Evolutionary conservation across 2,888 invertebrate species (phyloP).

Genomic region (Empis livida): DNA sequence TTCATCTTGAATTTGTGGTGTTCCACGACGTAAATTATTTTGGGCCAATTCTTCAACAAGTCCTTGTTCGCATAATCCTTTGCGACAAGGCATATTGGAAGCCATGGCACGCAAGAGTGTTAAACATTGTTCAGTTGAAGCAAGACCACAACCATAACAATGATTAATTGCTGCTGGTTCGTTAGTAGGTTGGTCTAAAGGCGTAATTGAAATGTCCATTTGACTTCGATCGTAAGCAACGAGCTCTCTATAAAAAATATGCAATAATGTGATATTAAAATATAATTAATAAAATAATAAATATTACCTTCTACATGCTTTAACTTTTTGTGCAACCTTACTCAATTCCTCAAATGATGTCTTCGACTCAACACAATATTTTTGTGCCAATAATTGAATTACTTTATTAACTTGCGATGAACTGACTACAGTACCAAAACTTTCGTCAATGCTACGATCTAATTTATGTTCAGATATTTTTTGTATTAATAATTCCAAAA

Average conservation of each 20-base stretch:
- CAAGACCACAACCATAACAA: conserved; percentile 79
- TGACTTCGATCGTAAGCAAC: conserved; percentile 83
- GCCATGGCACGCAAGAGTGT: conserved; percentile 82
- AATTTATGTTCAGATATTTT: conserved; percentile 79
- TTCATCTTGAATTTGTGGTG: conserved; percentile 74
- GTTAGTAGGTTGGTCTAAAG: conserved; percentile 19
- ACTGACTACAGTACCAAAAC: conserved; percentile 39
- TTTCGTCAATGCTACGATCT: conserved; percentile 44
- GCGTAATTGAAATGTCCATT: conserved; percentile 40
- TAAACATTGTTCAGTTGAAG: conserved; percentile 88
- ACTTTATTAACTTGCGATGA: conserved; percentile 73
- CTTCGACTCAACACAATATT: conserved; percentile 91
- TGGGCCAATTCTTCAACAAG: conserved; percentile 81
- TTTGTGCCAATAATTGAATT: conserved; percentile 86
- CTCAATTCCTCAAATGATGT: conserved; percentile 90
- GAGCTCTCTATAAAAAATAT: conserved; percentile 47
- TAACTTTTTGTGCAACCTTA: conserved; percentile 76
- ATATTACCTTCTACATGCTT: conserved; percentile 63
- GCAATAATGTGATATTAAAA: neutral
- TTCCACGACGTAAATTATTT: conserved; percentile 78
- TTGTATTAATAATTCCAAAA: conserved; percentile 70
- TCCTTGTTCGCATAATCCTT: conserved; percentile 68
- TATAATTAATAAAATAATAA: neutral
- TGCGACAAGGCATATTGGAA: conserved; percentile 59
- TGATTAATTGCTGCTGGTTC: conserved; percentile 40